These are phyloP conservation scores for Chamaea fasciata DNA, from an alignment of 2,113 vertebrate genomes.

Conservation along the genomic window DNA sequence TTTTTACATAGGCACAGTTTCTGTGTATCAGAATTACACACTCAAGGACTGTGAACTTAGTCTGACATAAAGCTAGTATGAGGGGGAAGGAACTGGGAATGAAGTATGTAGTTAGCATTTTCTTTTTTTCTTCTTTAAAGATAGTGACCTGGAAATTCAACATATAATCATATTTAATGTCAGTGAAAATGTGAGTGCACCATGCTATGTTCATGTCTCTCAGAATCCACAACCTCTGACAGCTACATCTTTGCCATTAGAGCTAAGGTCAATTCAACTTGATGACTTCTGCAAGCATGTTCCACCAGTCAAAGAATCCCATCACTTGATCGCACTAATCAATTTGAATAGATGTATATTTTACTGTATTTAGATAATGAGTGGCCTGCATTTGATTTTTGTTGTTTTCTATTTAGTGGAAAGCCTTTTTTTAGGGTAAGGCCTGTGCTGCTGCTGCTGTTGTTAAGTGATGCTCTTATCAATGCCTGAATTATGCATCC, in stretches of 20 bases:
- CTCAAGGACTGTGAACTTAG: neutral
- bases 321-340: neutral
- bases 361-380: neutral
- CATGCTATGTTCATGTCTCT: neutral
- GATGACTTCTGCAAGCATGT: neutral
- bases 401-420: neutral
- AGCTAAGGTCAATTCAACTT: neutral
- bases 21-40: neutral
- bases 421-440: neutral
- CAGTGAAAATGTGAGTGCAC: neutral
- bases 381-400: neutral
- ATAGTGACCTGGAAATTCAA: neutral
- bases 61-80: neutral
- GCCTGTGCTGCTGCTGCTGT: neutral
- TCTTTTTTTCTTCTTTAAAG: neutral
- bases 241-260: neutral
- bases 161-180: neutral
- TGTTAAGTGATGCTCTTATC: neutral
- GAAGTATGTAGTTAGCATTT: neutral
- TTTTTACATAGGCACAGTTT: neutral
- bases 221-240: neutral
- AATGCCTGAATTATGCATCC: neutral
- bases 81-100: neutral
- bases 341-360: neutral
- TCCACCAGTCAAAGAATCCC: neutral